Evolutionary conservation across 2,797 vertebrate species (phyloP).

Genomic region (Meda fulgida): DNA sequence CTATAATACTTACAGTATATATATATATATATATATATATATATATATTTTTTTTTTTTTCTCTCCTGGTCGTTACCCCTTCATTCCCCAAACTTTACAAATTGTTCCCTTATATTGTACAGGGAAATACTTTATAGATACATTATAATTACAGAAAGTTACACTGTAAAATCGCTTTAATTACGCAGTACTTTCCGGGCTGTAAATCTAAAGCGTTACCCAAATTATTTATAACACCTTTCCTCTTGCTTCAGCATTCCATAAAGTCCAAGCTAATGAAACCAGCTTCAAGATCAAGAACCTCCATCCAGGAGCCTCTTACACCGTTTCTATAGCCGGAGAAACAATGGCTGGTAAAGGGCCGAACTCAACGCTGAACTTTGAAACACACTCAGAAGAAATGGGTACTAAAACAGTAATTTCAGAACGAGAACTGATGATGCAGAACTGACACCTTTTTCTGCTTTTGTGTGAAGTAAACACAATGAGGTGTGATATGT

Average conservation of each 20-base stretch:
- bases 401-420: slow-evolving; percentile 32
- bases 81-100: too few species aligned
- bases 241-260: slow-evolving; percentile 26
- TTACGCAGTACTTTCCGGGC: too few species aligned
- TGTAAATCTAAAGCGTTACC: too few species aligned
- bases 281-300: slow-evolving; percentile 47
- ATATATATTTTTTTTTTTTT: too few species aligned
- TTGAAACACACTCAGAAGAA: slow-evolving; percentile 18
- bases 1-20: too few species aligned
- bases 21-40: too few species aligned
- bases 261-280: slow-evolving; percentile 38
- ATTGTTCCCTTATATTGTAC: too few species aligned
- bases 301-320: slow-evolving; percentile 34
- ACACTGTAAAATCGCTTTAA: too few species aligned
- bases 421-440: neutral
- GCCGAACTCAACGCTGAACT: slow-evolving; percentile 44
- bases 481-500: neutral
- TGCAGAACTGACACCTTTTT: neutral
- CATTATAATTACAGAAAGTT: too few species aligned
- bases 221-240: neutral
- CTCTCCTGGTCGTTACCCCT: too few species aligned
- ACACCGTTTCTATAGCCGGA: slow-evolving; percentile 50
- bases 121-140: too few species aligned
- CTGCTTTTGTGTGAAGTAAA: neutral
- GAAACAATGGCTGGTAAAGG: slow-evolving; percentile 47